Evolutionary conservation across 1,140 invertebrate genomes (phyloP).

Genomic region (Apis cerana): DNA sequence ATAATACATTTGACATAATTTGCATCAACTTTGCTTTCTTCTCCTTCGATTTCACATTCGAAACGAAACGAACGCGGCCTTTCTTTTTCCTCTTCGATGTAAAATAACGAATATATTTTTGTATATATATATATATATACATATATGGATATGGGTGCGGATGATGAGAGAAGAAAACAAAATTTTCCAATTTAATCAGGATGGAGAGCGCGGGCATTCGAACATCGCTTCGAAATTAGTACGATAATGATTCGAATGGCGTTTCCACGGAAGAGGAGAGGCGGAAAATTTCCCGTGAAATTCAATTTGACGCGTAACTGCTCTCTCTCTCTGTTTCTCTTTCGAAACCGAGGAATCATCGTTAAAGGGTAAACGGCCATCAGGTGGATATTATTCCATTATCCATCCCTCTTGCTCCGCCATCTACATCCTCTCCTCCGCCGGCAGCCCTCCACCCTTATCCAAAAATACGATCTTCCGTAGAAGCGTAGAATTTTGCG

Average conservation of each 20-base stretch:
- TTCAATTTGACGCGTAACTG: conserved; percentile 64
- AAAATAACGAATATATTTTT: no score
- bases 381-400: conserved; percentile 67
- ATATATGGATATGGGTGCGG: no score
- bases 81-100: no score
- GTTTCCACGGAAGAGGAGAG: background rate
- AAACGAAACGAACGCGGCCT: no score
- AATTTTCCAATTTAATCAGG: background rate
- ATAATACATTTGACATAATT: background rate
- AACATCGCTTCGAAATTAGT: conserved; percentile 24
- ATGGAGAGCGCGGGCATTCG: background rate
- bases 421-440: conserved; percentile 52
- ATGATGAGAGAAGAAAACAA: background rate
- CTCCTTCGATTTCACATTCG: no score
- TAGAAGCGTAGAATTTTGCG: conserved; percentile 37
- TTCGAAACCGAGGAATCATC: conserved; percentile 67
- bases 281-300: conserved; percentile 60
- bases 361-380: conserved; percentile 72
- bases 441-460: conserved; percentile 31
- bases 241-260: conserved; percentile 33
- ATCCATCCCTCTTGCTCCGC: conserved; percentile 48
- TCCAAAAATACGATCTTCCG: conserved; percentile 42
- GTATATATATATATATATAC: no score
- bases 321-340: conserved; percentile 42
- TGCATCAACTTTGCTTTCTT: background rate